Evolutionary conservation across 2,113 vertebrate species (phyloP).

Genomic region (Psophia crepitans): DNA sequence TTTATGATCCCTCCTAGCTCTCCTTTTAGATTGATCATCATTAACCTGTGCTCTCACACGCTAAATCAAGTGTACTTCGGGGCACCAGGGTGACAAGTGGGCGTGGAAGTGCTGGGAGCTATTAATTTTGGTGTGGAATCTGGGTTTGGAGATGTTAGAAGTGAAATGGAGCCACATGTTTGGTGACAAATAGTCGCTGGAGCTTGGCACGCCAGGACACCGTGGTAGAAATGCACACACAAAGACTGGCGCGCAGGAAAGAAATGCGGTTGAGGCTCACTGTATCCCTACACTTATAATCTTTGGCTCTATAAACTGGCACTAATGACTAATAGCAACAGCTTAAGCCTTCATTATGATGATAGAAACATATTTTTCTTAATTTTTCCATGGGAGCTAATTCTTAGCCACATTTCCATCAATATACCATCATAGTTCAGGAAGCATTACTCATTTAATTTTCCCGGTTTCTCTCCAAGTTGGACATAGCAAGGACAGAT

Average conservation of each 20-base stretch:
- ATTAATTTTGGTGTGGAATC: neutral
- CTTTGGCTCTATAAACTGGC: neutral
- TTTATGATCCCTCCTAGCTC: neutral
- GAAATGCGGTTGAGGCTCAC: neutral
- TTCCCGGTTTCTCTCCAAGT: constrained; percentile 20
- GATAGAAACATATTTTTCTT: neutral
- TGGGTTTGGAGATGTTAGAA: neutral
- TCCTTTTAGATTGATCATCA: neutral
- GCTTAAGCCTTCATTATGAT: neutral
- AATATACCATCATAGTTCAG: neutral
- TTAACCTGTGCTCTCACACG: neutral
- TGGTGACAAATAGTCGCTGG: neutral
- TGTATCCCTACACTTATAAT: neutral
- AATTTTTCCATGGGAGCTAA: neutral
- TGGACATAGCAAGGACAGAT: neutral
- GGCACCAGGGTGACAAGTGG: neutral
- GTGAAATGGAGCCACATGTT: neutral
- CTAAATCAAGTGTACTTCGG: neutral
- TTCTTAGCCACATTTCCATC: neutral
- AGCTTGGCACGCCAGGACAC: neutral
- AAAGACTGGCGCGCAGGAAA: neutral
- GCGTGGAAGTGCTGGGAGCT: neutral
- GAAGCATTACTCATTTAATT: constrained; percentile 27
- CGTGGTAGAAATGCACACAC: neutral
- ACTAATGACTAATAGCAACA: neutral